Percentiles rank a stretch among this genome's conserved stretches.
phyloP scores from a whole-genome alignment of 2,797 vertebrate genomes.

The Kryptopterus vitreolus region DNA sequence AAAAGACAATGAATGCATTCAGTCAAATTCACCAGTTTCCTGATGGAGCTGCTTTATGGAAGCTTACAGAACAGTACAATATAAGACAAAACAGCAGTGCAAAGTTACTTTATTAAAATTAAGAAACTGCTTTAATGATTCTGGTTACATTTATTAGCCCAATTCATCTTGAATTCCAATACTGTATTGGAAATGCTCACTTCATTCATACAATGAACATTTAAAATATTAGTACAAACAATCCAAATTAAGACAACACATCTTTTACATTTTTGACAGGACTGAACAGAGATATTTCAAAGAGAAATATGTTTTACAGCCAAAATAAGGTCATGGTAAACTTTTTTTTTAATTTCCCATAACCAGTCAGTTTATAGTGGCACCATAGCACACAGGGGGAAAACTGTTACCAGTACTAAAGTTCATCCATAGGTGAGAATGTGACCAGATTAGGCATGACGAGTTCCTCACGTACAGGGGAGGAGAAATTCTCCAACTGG shows the following conservation, averaged over 20 bases:
- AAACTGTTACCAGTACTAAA: conserved; percentile 51
- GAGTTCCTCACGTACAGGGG: conserved; percentile 58
- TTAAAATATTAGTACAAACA: conserved; percentile 18
- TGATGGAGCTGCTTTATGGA: neutral
- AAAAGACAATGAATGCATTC: neutral
- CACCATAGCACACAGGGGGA: neutral
- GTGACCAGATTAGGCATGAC: conserved; percentile 69
- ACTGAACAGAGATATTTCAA: neutral
- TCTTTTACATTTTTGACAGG: neutral
- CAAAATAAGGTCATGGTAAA: no score
- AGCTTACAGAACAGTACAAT: neutral
- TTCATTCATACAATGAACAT: conserved; percentile 23
- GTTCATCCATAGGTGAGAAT: conserved; percentile 73
- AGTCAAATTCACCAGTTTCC: neutral
- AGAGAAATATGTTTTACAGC: no score
- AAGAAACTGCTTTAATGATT: neutral
- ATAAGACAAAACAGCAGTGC: neutral
- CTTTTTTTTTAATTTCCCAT: neutral
- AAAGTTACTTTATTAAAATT: conserved; percentile 35
- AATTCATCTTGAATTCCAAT: neutral
- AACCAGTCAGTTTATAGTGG: conserved; percentile 2
- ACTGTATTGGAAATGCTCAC: neutral
- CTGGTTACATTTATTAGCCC: neutral
- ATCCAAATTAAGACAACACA: conserved; percentile 11
- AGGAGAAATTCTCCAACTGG: conserved; percentile 58